phyloP scores from a whole-genome alignment of 2,113 vertebrate genomes.

The Rhinogobius similis region DNA sequence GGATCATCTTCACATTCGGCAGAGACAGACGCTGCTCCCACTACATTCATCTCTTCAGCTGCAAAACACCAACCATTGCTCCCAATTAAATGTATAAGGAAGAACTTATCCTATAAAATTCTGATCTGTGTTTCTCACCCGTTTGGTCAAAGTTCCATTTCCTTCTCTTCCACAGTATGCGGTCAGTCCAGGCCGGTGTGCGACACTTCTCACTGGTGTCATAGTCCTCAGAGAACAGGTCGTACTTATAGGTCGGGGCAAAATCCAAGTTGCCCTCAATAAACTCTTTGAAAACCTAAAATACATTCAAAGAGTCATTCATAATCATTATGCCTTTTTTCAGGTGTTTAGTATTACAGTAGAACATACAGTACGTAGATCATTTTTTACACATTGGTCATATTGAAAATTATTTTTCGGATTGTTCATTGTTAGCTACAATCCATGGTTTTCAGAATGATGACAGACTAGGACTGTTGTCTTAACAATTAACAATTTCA shows the following conservation, averaged over 20 bases:
- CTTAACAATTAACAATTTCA: too few relatives aligned
- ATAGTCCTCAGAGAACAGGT: constrained; percentile 98
- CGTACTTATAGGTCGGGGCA: constrained; percentile 97
- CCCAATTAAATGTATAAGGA: neutral
- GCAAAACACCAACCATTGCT: constrained; percentile 23
- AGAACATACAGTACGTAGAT: too few relatives aligned
- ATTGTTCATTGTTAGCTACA: too few relatives aligned
- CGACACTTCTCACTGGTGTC: constrained; percentile 99
- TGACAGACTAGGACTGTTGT: too few relatives aligned
- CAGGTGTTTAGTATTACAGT: too few relatives aligned
- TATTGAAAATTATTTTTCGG: too few relatives aligned
- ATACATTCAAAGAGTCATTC: neutral
- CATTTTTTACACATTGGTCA: too few relatives aligned
- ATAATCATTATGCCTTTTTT: too few relatives aligned
- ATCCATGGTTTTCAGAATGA: too few relatives aligned
- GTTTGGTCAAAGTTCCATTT: constrained; percentile 97
- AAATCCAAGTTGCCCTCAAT: constrained; percentile 94
- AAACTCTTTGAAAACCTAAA: constrained; percentile 92
- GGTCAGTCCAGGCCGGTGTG: constrained; percentile 96
- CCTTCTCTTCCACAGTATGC: constrained; percentile 94
- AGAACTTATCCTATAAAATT: neutral
- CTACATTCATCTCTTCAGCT: constrained; percentile 95
- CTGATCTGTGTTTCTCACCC: constrained; percentile 70
- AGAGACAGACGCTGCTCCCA: constrained; percentile 81
- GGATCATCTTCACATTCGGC: constrained; percentile 79